Evolutionary conservation across 2,113 vertebrate species (phyloP).

Genomic region (Percopsis transmontana): DNA sequence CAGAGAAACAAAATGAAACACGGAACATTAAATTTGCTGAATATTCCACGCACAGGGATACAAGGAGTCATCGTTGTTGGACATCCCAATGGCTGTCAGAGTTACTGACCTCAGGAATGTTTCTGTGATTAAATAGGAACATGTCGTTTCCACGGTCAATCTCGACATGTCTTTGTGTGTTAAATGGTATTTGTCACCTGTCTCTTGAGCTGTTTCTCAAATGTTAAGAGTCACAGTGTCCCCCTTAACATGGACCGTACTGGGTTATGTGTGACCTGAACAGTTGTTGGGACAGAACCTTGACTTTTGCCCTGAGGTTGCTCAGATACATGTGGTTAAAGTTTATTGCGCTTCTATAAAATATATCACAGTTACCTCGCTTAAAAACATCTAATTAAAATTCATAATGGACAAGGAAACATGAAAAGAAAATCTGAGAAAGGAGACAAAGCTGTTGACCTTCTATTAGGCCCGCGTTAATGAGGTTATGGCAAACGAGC

Average conservation of each 20-base stretch:
- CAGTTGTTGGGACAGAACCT: background rate
- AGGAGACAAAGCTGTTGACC: slow-evolving; percentile 20
- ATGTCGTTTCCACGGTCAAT: background rate
- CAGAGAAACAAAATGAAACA: background rate
- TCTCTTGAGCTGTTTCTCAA: background rate
- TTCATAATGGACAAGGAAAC: background rate
- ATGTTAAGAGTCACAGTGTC: too few species aligned
- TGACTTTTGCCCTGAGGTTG: background rate
- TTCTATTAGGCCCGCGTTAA: slow-evolving; percentile 25
- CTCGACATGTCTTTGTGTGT: background rate
- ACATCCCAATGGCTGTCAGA: background rate
- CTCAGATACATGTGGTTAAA: slow-evolving; percentile 9
- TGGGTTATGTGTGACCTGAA: too few species aligned
- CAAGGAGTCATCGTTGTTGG: background rate
- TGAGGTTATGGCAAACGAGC: slow-evolving; percentile 19
- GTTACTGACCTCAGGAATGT: background rate
- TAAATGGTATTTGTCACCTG: background rate
- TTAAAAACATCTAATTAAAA: slow-evolving; percentile 28
- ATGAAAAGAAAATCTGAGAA: background rate
- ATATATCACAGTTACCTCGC: slow-evolving; percentile 7
- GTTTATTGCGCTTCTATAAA: slow-evolving; percentile 23
- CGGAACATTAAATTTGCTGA: background rate
- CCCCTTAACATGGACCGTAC: too few species aligned
- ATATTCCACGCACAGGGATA: background rate
- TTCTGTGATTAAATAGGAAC: background rate